phyloP scores from a whole-genome alignment of 2,797 vertebrate species.

The Podargus strigoides region DNA sequence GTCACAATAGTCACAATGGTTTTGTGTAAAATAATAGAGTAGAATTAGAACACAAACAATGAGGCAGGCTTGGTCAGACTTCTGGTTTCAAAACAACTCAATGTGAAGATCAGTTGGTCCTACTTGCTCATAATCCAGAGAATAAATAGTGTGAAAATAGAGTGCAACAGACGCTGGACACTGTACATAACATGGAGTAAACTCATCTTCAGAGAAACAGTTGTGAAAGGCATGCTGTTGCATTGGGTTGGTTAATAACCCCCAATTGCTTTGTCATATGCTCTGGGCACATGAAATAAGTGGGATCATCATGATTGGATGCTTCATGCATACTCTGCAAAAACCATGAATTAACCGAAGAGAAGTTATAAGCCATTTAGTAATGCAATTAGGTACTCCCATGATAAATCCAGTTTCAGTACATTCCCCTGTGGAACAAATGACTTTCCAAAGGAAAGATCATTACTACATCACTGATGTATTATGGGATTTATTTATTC shows the following conservation, averaged over 20 bases:
- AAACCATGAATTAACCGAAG: neutral
- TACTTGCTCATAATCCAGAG: neutral
- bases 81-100: neutral
- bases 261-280: neutral
- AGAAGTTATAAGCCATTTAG: neutral
- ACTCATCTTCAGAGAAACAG: neutral
- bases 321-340: neutral
- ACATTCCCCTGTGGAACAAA: neutral
- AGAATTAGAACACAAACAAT: neutral
- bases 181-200: neutral
- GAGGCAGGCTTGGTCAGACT: neutral
- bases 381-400: neutral
- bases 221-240: neutral
- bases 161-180: neutral
- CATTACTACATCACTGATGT: neutral
- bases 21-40: neutral
- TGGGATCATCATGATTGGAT: neutral
- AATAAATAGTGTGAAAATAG: neutral
- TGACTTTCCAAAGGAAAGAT: neutral
- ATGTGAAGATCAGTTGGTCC: neutral
- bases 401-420: neutral
- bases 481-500: neutral
- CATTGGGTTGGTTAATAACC: neutral
- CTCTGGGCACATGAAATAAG: neutral
- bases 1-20: neutral